Evolutionary conservation across 92 coral and sea anemone species (phyloP), one percentile per base, ranked within the genome.

Genomic region (Ricordea florida): DNA sequence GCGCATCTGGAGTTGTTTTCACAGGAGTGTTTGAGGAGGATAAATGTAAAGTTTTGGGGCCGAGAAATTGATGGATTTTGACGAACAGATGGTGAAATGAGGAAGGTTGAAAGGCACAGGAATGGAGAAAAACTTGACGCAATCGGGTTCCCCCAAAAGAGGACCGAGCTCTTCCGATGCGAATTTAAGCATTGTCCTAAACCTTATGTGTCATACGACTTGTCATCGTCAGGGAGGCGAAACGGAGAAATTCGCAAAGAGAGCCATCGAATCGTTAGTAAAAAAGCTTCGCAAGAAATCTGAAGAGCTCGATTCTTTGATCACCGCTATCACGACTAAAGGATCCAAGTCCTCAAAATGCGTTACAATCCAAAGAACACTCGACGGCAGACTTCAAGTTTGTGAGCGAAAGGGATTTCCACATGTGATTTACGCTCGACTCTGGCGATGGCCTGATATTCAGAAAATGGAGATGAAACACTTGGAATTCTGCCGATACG

Each of bases 371-470:
- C 99, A 89, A 64, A 87, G 99, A 58, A 96, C 99, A 34, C 55
- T 96, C 28, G 99, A 96, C 74, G 99, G 99, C 60, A 83, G 99
- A 86, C 85, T 96, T 41, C 99, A 96, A 83, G 99, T 96, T 35
- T 96, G 99, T 61, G 99, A 96, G 55, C 97, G 99, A 76, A 96
- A 96, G 70, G 99, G 99, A 63, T 96, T 96, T 86, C 99, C 99
- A 83, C 99, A 96, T 86, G 99, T 96, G 66, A 96, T 96, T 55
- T 96, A 96, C 90, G 97, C 99, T 41, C 90, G 97, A 14, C 81
- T 96, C 21, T 96, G 99, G 99, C 97, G 99, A 59, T 96, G 99
- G 99, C 99, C 99, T 51, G 99, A 96, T 79, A 96, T 96, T 71
- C 99, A 96, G 79, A 96, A 96, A 75, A 96, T 96, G 99, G 99